Base-by-base conservation (phyloP, 1,140 invertebrate genomes). In the Batillaria attramentaria region DNA sequence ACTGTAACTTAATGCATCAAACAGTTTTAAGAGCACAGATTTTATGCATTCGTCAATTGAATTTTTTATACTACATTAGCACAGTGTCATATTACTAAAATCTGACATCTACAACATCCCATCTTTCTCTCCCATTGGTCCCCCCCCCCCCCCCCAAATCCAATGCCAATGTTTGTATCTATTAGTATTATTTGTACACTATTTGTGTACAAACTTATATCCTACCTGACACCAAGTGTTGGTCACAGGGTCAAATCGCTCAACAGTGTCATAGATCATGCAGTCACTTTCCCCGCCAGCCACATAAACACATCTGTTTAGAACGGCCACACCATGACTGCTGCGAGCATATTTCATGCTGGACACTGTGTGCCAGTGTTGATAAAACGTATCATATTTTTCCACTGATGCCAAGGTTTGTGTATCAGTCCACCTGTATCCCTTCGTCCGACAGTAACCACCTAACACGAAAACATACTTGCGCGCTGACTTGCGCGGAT, bases 241-340 rank as follows among this genome's bases (percentile, higher is more conserved):
- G 84, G 94, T 94, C 70, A 94, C 93, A 35, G 95, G 95, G 92
- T 96, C 94, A 84, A 95, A 97, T 46, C 90, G 94, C 90, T 97
- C 96, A 10, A 96, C 96, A 88, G 96, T 96, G 24, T 96, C 95
- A 43, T 97, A 93, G 81, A 97, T 97, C 86, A 96, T 94, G 4
- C 95, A 96, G 81, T 96, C 86, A 81, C 82, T 94, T 88, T 98
- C 97, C 0, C 87, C 87, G 37, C 87, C 87, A 13, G 85, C 79
- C 16, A 88, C 84, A 76, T 86, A 89, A 28, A 89, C 83, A 43
- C 80, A 77, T 62, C 86, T 81, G 62, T 88, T 81, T 16, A 85
- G 74, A 0, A 84, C 81, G 0, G 83, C 79, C 42, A 80, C 78
- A 1, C 84, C 87, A 77, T 86, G 84, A 66, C 86, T 82, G 78